These are phyloP conservation scores for Acanthococcus lagerstroemiae DNA, from an alignment of 2,888 invertebrate genomes.

Conservation along the genomic window DNA sequence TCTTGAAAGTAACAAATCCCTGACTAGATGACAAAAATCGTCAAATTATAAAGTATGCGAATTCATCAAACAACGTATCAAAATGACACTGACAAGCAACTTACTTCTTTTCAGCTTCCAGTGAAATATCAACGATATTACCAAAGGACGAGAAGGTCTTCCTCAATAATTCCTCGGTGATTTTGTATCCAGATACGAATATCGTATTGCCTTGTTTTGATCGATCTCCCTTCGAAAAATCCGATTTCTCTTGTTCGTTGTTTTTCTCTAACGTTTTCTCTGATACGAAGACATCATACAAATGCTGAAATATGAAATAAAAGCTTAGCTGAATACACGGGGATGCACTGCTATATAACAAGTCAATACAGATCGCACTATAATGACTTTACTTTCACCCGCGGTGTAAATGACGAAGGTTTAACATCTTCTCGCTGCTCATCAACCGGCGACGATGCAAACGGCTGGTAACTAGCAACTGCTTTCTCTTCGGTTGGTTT, in stretches of 20 bases:
- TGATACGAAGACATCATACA: conserved; percentile 68
- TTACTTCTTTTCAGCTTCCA: conserved; percentile 74
- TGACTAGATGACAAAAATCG: conserved; percentile 48
- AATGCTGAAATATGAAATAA: conserved; percentile 41
- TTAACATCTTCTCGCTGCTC: conserved; percentile 50
- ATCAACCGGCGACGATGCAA: conserved; percentile 72
- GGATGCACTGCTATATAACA: too few species aligned
- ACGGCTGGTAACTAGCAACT: conserved; percentile 81
- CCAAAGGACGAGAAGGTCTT: conserved; percentile 65
- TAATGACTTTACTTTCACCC: conserved; percentile 37
- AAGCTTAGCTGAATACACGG: too few species aligned
- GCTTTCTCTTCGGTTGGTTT: conserved; percentile 50
- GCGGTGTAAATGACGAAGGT: conserved; percentile 48
- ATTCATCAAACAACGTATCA: neutral
- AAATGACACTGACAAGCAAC: conserved; percentile 36
- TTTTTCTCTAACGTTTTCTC: conserved; percentile 15
- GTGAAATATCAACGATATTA: conserved; percentile 66
- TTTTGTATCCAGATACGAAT: conserved; percentile 67
- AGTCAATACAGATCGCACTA: too few species aligned
- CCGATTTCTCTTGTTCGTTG: conserved; percentile 6
- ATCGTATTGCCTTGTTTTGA: conserved; percentile 71
- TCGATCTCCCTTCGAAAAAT: conserved; percentile 42
- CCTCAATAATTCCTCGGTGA: conserved; percentile 66
- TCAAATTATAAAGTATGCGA: conserved; percentile 1
- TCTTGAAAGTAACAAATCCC: conserved; percentile 86